Base-by-base conservation (phyloP, 2,113 vertebrate species). In the Caretta caretta region DNA sequence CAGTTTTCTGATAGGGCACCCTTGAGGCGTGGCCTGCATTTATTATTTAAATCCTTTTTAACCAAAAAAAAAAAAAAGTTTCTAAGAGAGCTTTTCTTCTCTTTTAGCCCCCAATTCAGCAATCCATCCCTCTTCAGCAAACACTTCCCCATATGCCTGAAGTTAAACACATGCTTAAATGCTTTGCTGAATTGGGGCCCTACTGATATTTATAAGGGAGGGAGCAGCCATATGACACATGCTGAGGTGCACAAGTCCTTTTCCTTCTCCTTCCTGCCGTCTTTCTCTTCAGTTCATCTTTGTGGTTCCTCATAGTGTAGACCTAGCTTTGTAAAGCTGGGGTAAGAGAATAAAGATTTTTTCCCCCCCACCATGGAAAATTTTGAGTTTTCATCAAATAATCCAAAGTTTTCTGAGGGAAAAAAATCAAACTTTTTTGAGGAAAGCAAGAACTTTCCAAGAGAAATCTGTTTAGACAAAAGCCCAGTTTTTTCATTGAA, bases 321-420 rank as follows among this genome's bases (percentile, higher is more conserved):
- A 86, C 53, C 92, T 96, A 78, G 95, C 96, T 90, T n/a, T 69
- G 65, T n/a, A 75, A 65, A 88, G 86, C 96, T 88, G 97, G 93
- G 96, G 94, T 95, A 80, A 97, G 97, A 94, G 96, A 97, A 96
- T 96, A 94, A 96, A 96, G 93, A 84, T 93, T 96, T 95, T 78
- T 5, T 59, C 27, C 92, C 48, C 42, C 42, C 42, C 57, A 10
- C 57, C 1, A 0, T 22, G 56, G 16, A 86, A 91, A 94, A 4
- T 13, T 86, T 94, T 17, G 83, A 29, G n/a, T 96, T 88, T 31
- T 89, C 46, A 3, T 25, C 22, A 25, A 65, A 50, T 53, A 80
- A 65, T 1, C 19, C 2, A 0, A 11, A 62, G 35, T n/a, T 65
- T 65, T 65, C 31, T 3, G 17, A n/a, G 19, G 17, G 10, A n/a